These are phyloP conservation scores for Stratiomys singularior DNA, from an alignment of 2,888 invertebrate species.

Conservation along the genomic window DNA sequence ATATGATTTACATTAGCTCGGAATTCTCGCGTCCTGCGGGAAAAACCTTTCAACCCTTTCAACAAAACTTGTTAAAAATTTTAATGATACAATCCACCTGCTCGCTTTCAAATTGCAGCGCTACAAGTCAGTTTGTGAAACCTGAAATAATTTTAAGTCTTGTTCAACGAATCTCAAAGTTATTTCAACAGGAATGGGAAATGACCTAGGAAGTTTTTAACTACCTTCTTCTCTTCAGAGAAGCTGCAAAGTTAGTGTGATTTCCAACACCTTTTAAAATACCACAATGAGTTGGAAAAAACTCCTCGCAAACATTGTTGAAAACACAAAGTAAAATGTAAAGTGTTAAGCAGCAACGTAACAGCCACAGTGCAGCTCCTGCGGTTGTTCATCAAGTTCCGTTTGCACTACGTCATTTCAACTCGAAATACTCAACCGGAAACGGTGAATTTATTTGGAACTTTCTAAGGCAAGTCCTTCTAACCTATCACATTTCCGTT, in stretches of 20 bases:
- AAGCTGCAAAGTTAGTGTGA: not conserved
- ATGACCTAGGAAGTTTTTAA: no score
- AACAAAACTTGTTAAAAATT: no score
- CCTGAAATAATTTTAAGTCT: no score
- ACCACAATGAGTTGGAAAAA: not conserved
- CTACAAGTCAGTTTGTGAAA: no score
- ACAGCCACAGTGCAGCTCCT: not conserved
- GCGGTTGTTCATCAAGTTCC: constrained; percentile 20
- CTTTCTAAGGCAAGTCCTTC: not conserved
- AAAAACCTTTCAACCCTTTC: no score
- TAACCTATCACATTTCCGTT: not conserved
- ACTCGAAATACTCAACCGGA: constrained; percentile 40
- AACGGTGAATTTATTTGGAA: constrained; percentile 37
- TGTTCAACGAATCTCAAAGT: no score
- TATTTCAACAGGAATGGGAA: no score
- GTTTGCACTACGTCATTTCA: constrained; percentile 6
- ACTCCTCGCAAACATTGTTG: not conserved
- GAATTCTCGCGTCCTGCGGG: no score
- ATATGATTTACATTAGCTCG: no score
- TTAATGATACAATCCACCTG: no score
- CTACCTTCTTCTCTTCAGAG: no score
- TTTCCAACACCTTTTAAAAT: not conserved
- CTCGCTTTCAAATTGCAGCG: no score
- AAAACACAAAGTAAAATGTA: constrained; percentile 12
- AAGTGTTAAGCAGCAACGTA: constrained; percentile 19